Evolutionary conservation across 2,113 vertebrate species (phyloP).

Genomic region (Myotis brandtii): DNA sequence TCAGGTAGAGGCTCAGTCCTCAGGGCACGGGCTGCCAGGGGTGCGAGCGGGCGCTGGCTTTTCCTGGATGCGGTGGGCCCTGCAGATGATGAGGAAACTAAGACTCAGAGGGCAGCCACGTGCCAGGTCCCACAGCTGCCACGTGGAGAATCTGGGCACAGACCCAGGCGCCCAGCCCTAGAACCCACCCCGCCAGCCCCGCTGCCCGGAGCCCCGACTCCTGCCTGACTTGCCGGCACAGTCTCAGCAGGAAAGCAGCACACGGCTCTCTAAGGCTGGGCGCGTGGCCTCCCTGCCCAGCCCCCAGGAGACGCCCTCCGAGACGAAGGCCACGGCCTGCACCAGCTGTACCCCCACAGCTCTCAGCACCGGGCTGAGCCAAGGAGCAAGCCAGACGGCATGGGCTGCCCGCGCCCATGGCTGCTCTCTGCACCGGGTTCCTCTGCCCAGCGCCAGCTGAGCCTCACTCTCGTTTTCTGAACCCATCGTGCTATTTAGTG

Average conservation of each 20-base stretch:
- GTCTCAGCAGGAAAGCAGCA: too few species aligned
- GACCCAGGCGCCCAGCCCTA: background rate
- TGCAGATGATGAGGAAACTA: background rate
- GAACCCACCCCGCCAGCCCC: background rate
- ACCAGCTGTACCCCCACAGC: background rate
- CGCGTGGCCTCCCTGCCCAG: background rate
- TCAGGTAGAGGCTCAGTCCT: background rate
- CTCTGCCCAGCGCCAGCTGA: accelerated
- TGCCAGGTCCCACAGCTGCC: background rate
- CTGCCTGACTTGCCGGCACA: background rate
- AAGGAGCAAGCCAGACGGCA: accelerated
- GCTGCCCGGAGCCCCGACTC: background rate
- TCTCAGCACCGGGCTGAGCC: background rate
- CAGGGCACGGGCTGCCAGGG: background rate
- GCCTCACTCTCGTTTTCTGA: background rate
- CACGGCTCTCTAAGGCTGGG: background rate
- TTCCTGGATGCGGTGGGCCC: constrained; percentile 22
- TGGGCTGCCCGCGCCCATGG: accelerated
- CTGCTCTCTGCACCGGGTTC: background rate
- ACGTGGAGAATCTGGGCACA: background rate
- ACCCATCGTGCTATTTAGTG: background rate
- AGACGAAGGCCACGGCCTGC: too few species aligned
- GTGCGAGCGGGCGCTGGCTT: background rate
- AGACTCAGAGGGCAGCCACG: background rate
- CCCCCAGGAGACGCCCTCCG: background rate